Percentiles rank a stretch among this genome's conserved stretches.
These are phyloP conservation scores for Seira ritae DNA, from an alignment of 2,888 invertebrate genomes.

Conservation along the genomic window DNA sequence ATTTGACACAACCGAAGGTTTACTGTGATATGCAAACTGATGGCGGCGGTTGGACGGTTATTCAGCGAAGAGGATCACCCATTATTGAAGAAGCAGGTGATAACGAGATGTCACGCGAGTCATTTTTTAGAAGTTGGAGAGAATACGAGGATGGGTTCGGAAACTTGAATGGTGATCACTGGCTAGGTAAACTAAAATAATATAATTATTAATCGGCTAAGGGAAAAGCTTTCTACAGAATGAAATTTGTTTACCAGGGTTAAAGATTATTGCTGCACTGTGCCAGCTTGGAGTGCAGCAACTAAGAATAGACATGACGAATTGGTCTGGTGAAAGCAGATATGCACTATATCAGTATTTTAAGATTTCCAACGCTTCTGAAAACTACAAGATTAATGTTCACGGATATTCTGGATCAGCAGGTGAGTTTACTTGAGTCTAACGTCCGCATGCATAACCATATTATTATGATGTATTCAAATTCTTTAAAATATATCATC, in stretches of 20 bases:
- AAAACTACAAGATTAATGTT: slow-evolving; percentile 42
- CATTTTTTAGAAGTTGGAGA: slow-evolving; percentile 52
- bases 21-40: slow-evolving; percentile 61
- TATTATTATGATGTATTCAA: background rate
- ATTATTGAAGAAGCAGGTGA: too few species aligned
- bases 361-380: slow-evolving; percentile 44
- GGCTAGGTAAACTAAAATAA: slow-evolving; percentile 58
- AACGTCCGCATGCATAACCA: too few species aligned
- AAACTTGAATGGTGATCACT: slow-evolving; percentile 41
- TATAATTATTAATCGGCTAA: background rate
- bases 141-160: slow-evolving; percentile 64
- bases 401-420: slow-evolving; percentile 56
- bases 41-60: slow-evolving; percentile 67
- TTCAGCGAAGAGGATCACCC: slow-evolving; percentile 59
- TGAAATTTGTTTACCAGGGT: slow-evolving; percentile 31
- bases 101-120: slow-evolving; percentile 30
- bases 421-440: slow-evolving; percentile 29
- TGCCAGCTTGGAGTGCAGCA: slow-evolving; percentile 54
- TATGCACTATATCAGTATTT: slow-evolving; percentile 56
- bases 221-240: background rate
- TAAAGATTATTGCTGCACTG: slow-evolving; percentile 44
- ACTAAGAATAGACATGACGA: slow-evolving; percentile 52
- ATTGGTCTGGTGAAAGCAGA: slow-evolving; percentile 53
- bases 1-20: too few species aligned
- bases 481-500: too few species aligned